Percentiles rank a stretch among this genome's conserved stretches.
phyloP scores from a whole-genome alignment of 2,113 vertebrate genomes.

The Crypturellus undulatus region DNA sequence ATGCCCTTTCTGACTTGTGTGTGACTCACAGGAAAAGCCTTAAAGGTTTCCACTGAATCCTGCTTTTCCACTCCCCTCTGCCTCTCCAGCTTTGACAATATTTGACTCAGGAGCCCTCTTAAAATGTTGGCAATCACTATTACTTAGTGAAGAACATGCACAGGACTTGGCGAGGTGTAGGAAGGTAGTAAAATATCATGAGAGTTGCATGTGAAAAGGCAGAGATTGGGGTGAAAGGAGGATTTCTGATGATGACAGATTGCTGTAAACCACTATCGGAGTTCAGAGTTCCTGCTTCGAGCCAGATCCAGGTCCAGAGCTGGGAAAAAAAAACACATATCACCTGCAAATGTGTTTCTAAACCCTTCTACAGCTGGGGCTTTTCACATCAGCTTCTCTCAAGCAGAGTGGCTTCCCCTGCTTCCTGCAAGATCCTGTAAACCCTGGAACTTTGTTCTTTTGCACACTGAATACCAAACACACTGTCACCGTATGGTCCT shows the following conservation, averaged over 20 bases:
- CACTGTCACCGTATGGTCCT: not conserved
- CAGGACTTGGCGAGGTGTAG: not conserved
- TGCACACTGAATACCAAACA: accelerated
- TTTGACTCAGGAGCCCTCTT: not conserved
- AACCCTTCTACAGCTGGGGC: not conserved
- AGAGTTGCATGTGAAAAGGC: accelerated
- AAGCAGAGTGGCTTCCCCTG: not conserved
- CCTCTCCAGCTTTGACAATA: not conserved
- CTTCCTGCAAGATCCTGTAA: accelerated
- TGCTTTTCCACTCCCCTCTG: not conserved
- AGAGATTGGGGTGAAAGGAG: not conserved
- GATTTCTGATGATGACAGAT: not conserved
- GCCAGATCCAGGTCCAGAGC: not conserved
- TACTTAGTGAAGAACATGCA: not conserved
- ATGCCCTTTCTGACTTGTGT: not conserved
- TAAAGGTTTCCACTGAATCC: constrained; percentile 14
- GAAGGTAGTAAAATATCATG: not conserved
- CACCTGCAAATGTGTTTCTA: not conserved
- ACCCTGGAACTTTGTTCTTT: not conserved
- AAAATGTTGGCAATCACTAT: not conserved
- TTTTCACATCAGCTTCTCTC: not conserved
- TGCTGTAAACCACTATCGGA: not conserved
- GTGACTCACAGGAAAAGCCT: constrained; percentile 27
- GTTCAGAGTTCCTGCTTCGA: not conserved
- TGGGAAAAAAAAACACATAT: not conserved